Base-by-base conservation (phyloP, 2,888 invertebrate genomes). In the Tuta absoluta region DNA sequence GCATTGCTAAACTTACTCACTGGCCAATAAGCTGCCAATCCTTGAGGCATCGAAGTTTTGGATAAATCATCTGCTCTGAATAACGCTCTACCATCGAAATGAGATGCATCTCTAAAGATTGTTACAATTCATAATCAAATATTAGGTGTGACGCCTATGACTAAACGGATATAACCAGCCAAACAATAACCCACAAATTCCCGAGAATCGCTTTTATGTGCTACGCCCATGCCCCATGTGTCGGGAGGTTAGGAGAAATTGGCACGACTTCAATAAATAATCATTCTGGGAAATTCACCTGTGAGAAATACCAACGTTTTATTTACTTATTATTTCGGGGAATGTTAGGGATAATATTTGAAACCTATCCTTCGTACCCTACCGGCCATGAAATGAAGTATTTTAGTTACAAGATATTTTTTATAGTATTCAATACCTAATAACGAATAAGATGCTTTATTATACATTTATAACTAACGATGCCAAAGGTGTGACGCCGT, bases 251-350 rank as follows among this genome's bases (percentile, higher is more conserved):
- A 68, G 68, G 72, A 70, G 73, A 75, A 78, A 76, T 81, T 84
- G 82, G 80, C 81, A 80, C 65, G 65, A 69, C 65, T 77, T 83
- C 80, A 81, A 77, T 77, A 75, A 69, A 72, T 73, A 74, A 75
- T 69, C 56, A 51, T 12, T 19, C 51, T 51, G 10, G 17, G 23
- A 51, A 21, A 21, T 19, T 51, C 12, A 45, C 45, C 45, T 45
- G n/a, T 45, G 45, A n/a, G 45, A 45, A 45, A 45, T 17, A 45
- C n/a, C 45, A 45, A 45, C 17, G 33, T 33, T 33, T 33, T 33
- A 33, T 33, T 33, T 33, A 33, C 33, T 1, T 4, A 28, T 28
- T 8, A 33, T 8, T 3, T 33, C 10, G 0, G n/a, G n/a, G 45
- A n/a, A 41, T 10, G 41, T 28, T 28, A 5, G 28, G 28, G 3